Percentiles rank a stretch among this genome's conserved stretches.
Evolutionary conservation across 2,797 vertebrate genomes (phyloP).

Genomic region (Muraenolepis orangiensis): DNA sequence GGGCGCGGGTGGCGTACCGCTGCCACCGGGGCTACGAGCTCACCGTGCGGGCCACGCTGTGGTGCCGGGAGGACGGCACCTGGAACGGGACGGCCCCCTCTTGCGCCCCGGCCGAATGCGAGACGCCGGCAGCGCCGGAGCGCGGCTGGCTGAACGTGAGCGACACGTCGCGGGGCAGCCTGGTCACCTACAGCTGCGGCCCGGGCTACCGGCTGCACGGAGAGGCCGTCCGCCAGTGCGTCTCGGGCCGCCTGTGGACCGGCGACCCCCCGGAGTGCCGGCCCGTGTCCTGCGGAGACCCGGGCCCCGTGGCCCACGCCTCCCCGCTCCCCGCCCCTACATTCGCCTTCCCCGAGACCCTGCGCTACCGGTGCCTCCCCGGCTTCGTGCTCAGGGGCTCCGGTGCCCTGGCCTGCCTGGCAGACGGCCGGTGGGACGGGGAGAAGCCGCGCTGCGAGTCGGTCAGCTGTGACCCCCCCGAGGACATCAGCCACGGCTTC

Average conservation of each 20-base stretch:
- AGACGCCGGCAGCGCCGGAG: conserved; percentile 74
- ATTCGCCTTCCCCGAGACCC: conserved; percentile 71
- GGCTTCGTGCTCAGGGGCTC: conserved; percentile 84
- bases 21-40: conserved; percentile 88
- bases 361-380: conserved; percentile 80
- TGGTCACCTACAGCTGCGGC: conserved; percentile 80
- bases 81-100: conserved; percentile 92
- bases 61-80: conserved; percentile 87
- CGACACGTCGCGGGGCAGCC: conserved; percentile 77
- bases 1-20: conserved; percentile 79
- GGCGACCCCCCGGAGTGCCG: conserved; percentile 75
- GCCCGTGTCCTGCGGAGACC: conserved; percentile 75
- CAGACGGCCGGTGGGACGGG: conserved; percentile 80
- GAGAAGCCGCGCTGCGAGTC: conserved; percentile 81
- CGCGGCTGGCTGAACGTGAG: conserved; percentile 82
- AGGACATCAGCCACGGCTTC: conserved; percentile 87
- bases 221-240: conserved; percentile 78
- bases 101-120: conserved; percentile 85
- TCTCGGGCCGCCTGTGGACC: conserved; percentile 84
- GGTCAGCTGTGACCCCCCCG: conserved; percentile 83
- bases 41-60: conserved; percentile 70
- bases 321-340: conserved; percentile 68
- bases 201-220: conserved; percentile 82
- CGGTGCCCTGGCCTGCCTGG: conserved; percentile 75
- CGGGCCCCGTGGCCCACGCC: conserved; percentile 74